Evolutionary conservation across 2,113 vertebrate species (phyloP).

Genomic region (Bambusicola thoracicus): DNA sequence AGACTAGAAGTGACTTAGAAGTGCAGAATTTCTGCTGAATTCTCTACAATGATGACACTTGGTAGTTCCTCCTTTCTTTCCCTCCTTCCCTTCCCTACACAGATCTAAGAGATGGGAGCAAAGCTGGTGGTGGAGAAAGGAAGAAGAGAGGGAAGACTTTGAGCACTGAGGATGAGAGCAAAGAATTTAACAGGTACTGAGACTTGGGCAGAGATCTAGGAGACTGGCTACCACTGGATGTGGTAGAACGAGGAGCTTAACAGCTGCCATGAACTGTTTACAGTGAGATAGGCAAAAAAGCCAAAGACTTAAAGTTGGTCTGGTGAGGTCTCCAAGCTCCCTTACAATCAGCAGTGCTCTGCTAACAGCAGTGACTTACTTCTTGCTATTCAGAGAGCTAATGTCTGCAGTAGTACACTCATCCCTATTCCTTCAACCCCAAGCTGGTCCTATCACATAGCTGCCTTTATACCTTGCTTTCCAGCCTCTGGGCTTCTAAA

Average conservation of each 20-base stretch:
- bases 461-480: constrained; percentile 2
- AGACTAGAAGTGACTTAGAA: not conserved
- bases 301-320: not conserved
- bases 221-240: rapidly evolving
- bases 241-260: not conserved
- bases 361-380: not conserved
- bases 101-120: not conserved
- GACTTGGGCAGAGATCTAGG: not conserved
- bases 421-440: not conserved
- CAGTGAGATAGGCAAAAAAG: not conserved
- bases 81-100: not conserved
- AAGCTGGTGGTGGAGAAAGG: not conserved
- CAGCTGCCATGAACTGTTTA: not conserved
- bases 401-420: rapidly evolving
- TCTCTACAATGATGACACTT: not conserved
- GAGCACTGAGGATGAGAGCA: not conserved
- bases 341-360: not conserved
- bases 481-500: not conserved
- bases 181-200: not conserved
- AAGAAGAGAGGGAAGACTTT: not conserved
- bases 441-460: not conserved
- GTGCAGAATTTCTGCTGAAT: not conserved
- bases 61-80: not conserved
- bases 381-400: not conserved
- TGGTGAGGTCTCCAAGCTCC: not conserved